phyloP scores from a whole-genome alignment of 2,888 invertebrate genomes.

The Epistrophe eligans region DNA sequence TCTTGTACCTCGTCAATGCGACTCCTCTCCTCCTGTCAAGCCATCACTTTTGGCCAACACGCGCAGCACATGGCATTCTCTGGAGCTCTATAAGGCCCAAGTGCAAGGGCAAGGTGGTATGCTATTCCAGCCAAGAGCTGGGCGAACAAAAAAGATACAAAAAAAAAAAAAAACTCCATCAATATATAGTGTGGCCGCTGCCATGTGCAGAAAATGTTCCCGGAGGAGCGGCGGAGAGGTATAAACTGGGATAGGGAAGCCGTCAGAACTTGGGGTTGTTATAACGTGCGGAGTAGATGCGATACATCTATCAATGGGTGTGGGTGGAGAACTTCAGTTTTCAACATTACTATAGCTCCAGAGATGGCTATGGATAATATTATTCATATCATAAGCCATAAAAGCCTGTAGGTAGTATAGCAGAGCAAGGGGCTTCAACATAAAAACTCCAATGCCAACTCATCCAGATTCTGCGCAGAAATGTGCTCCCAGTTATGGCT shows the following conservation, averaged over 20 bases:
- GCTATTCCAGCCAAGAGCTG: conserved; percentile 57
- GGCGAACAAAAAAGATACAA: conserved; percentile 6
- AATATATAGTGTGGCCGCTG: conserved; percentile 57
- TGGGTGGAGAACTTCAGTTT: conserved; percentile 73
- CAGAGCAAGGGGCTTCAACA: conserved; percentile 1
- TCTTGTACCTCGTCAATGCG: conserved; percentile 48
- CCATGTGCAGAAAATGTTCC: conserved; percentile 72
- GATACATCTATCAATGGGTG: conserved; percentile 35
- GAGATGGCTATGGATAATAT: conserved; percentile 17
- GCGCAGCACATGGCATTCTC: conserved; percentile 65
- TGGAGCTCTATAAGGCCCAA: conserved; percentile 63
- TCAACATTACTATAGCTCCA: conserved; percentile 56
- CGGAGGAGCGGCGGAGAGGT: conserved; percentile 2
- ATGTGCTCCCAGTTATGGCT: conserved; percentile 23
- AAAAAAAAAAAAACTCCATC: conserved; percentile 53
- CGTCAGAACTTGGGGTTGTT: conserved; percentile 48
- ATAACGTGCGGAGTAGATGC: conserved; percentile 19
- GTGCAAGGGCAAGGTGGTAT: conserved; percentile 75
- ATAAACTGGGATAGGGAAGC: background rate
- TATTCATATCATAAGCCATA: conserved; percentile 52
- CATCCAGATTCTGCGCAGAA: conserved; percentile 74
- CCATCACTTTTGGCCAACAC: conserved; percentile 54
- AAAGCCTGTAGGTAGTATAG: conserved; percentile 20
- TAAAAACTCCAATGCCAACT: conserved; percentile 51
- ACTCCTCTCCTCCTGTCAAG: conserved; percentile 26